Conservation (phyloP, 1,140 invertebrate species). For the Drosophila ambigua region DNA sequence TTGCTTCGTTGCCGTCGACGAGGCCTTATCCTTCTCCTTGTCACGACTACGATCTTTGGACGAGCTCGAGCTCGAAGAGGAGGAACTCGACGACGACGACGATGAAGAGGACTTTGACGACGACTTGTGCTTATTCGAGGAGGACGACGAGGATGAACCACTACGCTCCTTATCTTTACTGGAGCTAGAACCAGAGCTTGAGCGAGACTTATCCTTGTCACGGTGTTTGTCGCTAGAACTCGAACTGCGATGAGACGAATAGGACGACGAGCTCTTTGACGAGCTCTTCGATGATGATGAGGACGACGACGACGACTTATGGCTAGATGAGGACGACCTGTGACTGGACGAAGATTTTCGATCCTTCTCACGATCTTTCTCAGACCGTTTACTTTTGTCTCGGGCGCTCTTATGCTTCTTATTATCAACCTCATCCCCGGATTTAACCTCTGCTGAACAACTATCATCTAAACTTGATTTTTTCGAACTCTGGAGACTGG, state of each 20-base stretch:
- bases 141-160: slow-evolving; percentile 64
- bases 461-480: slow-evolving; percentile 75
- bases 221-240: slow-evolving; percentile 77
- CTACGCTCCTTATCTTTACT: slow-evolving; percentile 78
- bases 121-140: slow-evolving; percentile 78
- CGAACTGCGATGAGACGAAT: slow-evolving; percentile 75
- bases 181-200: slow-evolving; percentile 64
- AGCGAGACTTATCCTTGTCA: slow-evolving; percentile 74
- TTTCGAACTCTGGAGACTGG: slow-evolving; percentile 41
- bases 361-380: slow-evolving; percentile 84
- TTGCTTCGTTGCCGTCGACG: slow-evolving; percentile 42
- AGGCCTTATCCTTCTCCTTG: slow-evolving; percentile 82
- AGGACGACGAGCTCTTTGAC: slow-evolving; percentile 73
- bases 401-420: slow-evolving; percentile 65
- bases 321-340: slow-evolving; percentile 75
- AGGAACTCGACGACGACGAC: slow-evolving; percentile 61
- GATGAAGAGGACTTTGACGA: slow-evolving; percentile 74
- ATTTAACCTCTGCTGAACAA: slow-evolving; percentile 51
- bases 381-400: slow-evolving; percentile 71
- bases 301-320: slow-evolving; percentile 70
- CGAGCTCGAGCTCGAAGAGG: slow-evolving; percentile 48
- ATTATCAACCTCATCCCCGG: slow-evolving; percentile 55
- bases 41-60: slow-evolving; percentile 71
- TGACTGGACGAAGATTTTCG: slow-evolving; percentile 78
- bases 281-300: slow-evolving; percentile 71